Percentiles rank a stretch among this genome's conserved stretches.
Conservation (phyloP, 2,113 vertebrate genomes). For the Bungarus multicinctus region DNA sequence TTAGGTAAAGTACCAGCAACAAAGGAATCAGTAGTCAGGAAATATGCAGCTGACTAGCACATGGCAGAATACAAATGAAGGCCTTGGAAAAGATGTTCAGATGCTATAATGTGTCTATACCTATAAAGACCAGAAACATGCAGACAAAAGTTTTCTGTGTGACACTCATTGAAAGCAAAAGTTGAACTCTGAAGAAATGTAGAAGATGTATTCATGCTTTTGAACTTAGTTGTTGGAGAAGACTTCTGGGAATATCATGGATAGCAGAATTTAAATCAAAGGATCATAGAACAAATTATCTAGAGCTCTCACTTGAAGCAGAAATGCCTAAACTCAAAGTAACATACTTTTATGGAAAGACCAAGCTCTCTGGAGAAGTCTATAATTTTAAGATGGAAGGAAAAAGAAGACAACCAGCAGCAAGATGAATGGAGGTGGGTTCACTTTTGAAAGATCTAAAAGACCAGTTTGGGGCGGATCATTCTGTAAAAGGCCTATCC, state of each 20-base stretch:
- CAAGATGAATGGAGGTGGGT: background rate
- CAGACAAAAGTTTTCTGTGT: background rate
- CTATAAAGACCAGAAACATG: background rate
- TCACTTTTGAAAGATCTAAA: background rate
- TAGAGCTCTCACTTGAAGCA: background rate
- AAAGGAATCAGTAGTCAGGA: background rate
- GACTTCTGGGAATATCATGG: background rate
- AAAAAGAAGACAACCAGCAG: background rate
- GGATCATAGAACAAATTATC: background rate
- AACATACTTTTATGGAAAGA: background rate
- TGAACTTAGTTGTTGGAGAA: background rate
- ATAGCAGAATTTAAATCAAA: background rate
- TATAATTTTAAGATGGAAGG: background rate
- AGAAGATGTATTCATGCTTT: background rate
- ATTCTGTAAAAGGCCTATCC: background rate
- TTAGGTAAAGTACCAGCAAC: background rate
- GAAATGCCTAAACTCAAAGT: background rate
- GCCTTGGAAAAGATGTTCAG: background rate
- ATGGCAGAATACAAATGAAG: background rate
- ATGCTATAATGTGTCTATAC: background rate
- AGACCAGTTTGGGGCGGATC: background rate
- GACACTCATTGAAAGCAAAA: background rate
- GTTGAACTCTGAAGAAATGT: background rate
- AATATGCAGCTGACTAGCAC: background rate
- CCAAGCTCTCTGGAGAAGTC: background rate